Conservation (phyloP, 2,113 vertebrate species). For the Oryzias woworae region DNA sequence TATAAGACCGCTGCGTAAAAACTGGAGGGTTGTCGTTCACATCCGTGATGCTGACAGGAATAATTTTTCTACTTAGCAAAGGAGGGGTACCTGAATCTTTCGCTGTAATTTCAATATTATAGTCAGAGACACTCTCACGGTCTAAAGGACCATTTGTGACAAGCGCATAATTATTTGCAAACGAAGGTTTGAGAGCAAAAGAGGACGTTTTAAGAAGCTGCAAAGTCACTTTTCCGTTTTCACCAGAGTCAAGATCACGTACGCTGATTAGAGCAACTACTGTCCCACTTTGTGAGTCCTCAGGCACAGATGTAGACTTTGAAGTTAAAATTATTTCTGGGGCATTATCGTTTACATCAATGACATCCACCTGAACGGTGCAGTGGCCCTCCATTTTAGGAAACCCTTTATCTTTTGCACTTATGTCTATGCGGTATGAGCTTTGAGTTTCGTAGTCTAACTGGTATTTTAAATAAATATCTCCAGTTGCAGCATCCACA, state of each 20-base stretch:
- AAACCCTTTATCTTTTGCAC: conserved; percentile 73
- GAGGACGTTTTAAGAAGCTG: conserved; percentile 22
- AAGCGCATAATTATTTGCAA: conserved; percentile 68
- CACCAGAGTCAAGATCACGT: conserved; percentile 54
- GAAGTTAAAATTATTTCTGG: conserved; percentile 74
- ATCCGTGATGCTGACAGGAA: conserved; percentile 77
- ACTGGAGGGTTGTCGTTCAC: conserved; percentile 84
- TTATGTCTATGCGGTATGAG: conserved; percentile 35
- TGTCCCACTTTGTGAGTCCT: conserved; percentile 60
- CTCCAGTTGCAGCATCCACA: conserved; percentile 65
- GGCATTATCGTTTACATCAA: conserved; percentile 71
- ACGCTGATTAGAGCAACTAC: conserved; percentile 69
- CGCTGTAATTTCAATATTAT: conserved; percentile 80
- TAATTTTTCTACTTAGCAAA: conserved; percentile 69
- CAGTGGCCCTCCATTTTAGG: conserved; percentile 67
- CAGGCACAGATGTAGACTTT: conserved; percentile 48
- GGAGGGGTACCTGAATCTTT: conserved; percentile 82
- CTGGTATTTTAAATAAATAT: conserved; percentile 78
- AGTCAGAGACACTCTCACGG: conserved; percentile 41
- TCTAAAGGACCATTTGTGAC: conserved; percentile 51
- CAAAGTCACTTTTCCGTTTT: conserved; percentile 60
- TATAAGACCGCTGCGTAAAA: conserved; percentile 72
- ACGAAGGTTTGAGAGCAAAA: conserved; percentile 48
- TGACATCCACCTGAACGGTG: conserved; percentile 64
- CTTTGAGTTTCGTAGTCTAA: conserved; percentile 38